A percentile compares a stretch with the other conserved stretches of the same genome.
Conservation (phyloP, 2,113 vertebrate species). For the Festucalex cinctus region DNA sequence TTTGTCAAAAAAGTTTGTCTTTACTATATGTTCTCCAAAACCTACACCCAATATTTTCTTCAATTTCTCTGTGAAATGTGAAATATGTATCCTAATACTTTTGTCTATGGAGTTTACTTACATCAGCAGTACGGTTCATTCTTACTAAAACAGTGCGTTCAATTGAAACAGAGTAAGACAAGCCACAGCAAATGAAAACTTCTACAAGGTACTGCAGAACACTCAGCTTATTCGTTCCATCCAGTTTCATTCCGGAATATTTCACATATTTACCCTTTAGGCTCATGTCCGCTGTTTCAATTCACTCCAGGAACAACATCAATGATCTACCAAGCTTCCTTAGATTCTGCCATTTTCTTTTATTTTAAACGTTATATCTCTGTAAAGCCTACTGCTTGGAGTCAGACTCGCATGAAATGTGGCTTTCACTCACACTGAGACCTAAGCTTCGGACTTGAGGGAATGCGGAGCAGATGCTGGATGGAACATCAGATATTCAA, state of each 20-base stretch:
- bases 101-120: too few relatives aligned
- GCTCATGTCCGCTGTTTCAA: conserved; percentile 47
- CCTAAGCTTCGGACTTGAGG: conserved; percentile 18
- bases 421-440: conserved; percentile 46
- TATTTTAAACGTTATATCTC: conserved; percentile 34
- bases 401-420: conserved; percentile 32
- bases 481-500: conserved; percentile 29
- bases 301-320: conserved; percentile 27
- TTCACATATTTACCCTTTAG: conserved; percentile 31
- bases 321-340: conserved; percentile 26
- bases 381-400: conserved; percentile 34
- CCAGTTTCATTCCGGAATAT: conserved; percentile 24
- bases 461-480: conserved; percentile 47
- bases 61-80: too few relatives aligned
- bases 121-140: not conserved
- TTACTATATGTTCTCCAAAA: not conserved
- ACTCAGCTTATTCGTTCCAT: conserved; percentile 9
- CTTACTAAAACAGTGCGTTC: not conserved
- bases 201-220: not conserved
- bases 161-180: not conserved
- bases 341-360: conserved; percentile 27
- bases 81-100: too few relatives aligned
- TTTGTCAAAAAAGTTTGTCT: conserved; percentile 11
- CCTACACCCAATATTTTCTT: not conserved
- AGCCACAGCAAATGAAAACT: not conserved